Base-by-base conservation (phyloP, 2,888 invertebrate genomes). In the Watsonalla cultraria region DNA sequence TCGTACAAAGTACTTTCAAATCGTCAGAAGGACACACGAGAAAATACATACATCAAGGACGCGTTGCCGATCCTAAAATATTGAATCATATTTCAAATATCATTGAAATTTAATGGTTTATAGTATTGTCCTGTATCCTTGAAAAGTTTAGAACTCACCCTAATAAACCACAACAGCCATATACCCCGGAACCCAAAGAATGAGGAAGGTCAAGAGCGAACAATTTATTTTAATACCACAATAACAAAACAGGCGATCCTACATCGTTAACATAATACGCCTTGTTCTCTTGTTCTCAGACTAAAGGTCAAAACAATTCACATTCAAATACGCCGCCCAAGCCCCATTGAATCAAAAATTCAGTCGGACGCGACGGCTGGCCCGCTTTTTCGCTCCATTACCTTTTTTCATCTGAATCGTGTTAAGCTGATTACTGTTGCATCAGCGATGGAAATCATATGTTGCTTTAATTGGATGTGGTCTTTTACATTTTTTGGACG, bases 381-480 rank as follows among this genome's bases (percentile, higher is more conserved):
- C 61, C 68, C 59, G 70, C 75, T 75, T 74, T 82, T 78, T 77
- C 83, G 79, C 69, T 82, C 82, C 83, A 84, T 85, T 85, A 82
- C 79, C 71, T 76, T 78, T 83, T 83, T 84, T 80, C 75, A 78
- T 80, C 72, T 60, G 65, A 70, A 60, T 70, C 65, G 70, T 76
- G 81, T 78, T 84, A 83, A 86, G 81, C 82, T 80, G 80, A 86
- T 85, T 83, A 84, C 71, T 64, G 70, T 63, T 71, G 70, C 77
- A 77, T 74, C 76, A 65, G 64, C 73, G 68, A 75, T 79, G 78
- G 71, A 78, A 70, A 76, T 73, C 73, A 68, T 68, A 72, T 68
- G 64, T 52, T 61, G 59, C 61, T 56, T 62, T 59, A 70, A 69
- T 69, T 55, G 49, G 49, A 49, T 37, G 15, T 49, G 35, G 35